Conservation (phyloP, 1,140 invertebrate species). For the Epicauta chinensis region DNA sequence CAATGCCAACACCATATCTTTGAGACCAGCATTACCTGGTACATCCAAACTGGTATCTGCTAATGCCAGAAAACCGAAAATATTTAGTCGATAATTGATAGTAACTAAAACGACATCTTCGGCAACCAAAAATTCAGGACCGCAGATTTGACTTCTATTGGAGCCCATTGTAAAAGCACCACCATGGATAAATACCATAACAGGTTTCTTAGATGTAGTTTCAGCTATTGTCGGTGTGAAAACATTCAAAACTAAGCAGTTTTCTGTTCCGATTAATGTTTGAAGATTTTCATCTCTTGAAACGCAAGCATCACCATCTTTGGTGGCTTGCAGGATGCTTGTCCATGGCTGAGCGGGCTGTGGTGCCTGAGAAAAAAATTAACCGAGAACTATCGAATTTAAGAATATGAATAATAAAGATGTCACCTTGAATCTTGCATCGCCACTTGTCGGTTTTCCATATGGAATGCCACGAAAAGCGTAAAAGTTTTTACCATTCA, state of each 20-base stretch:
- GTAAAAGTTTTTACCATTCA: too few species aligned
- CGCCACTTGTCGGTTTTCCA: too few species aligned
- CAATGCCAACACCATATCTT: too few species aligned
- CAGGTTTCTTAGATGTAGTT: background rate
- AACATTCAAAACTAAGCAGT: conserved; percentile 70
- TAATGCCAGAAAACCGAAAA: conserved; percentile 30
- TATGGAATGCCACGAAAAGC: too few species aligned
- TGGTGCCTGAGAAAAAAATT: too few species aligned
- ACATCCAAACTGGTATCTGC: too few species aligned
- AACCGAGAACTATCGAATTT: conserved; percentile 26
- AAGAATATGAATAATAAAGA: too few species aligned
- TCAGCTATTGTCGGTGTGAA: conserved; percentile 48
- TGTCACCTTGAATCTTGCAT: too few species aligned
- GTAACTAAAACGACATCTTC: conserved; percentile 61
- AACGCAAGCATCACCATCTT: conserved; percentile 27
- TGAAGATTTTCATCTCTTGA: conserved; percentile 3
- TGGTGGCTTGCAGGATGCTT: conserved; percentile 45
- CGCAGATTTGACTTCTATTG: conserved; percentile 44
- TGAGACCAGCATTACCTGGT: too few species aligned
- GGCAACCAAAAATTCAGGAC: conserved; percentile 56
- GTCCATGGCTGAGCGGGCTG: conserved; percentile 42
- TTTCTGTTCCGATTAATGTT: conserved; percentile 47
- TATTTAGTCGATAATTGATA: conserved; percentile 59
- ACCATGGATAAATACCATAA: conserved; percentile 47
- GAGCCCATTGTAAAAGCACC: conserved; percentile 46